Percentiles rank a stretch among this genome's conserved stretches.
Evolutionary conservation across 2,888 invertebrate genomes (phyloP).

Genomic region (Trilocha varians): DNA sequence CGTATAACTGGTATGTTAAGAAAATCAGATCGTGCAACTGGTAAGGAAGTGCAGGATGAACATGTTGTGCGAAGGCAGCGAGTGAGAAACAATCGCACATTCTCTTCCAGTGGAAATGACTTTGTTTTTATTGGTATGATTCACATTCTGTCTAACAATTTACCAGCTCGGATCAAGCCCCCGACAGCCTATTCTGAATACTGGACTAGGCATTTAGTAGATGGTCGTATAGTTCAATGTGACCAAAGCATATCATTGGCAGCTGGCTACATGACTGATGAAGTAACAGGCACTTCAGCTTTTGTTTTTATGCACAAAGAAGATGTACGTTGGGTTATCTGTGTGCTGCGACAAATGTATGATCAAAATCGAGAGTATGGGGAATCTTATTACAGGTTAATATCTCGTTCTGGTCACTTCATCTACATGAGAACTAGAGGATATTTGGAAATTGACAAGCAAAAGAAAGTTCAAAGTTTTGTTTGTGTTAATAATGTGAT

Average conservation of each 20-base stretch:
- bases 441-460: conserved; percentile 85
- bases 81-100: conserved; percentile 66
- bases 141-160: conserved; percentile 71
- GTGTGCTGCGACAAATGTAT: conserved; percentile 91
- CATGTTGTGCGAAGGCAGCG: conserved; percentile 64
- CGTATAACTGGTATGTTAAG: conserved; percentile 78
- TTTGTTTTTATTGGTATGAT: conserved; percentile 82
- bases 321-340: conserved; percentile 91
- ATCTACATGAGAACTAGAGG: conserved; percentile 89
- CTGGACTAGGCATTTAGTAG: conserved; percentile 89
- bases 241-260: conserved; percentile 93
- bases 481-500: conserved; percentile 88
- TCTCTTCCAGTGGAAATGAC: conserved; percentile 75
- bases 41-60: conserved; percentile 64
- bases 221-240: conserved; percentile 90
- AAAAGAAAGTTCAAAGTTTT: conserved; percentile 85
- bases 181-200: conserved; percentile 85
- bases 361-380: conserved; percentile 87
- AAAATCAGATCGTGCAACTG: conserved; percentile 72
- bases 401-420: conserved; percentile 86
- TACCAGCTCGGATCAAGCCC: conserved; percentile 75
- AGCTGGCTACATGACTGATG: conserved; percentile 91
- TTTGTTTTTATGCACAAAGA: conserved; percentile 93
- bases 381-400: conserved; percentile 88
- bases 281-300: conserved; percentile 89